These are phyloP conservation scores for Sinhomidia bicolor DNA, from an alignment of 2,888 invertebrate genomes.

Conservation along the genomic window DNA sequence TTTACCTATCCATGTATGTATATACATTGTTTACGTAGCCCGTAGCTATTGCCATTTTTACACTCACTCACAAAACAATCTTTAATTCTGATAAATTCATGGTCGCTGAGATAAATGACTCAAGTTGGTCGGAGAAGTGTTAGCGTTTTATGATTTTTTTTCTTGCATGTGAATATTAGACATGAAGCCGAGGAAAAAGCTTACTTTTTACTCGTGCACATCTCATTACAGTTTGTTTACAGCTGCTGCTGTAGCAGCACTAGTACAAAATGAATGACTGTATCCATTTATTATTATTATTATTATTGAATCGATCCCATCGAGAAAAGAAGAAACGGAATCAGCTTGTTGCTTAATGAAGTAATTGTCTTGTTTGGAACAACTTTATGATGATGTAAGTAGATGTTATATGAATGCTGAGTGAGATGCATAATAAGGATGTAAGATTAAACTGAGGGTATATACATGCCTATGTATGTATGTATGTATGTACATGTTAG, in stretches of 20 bases:
- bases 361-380: slow-evolving; percentile 40
- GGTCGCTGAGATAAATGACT: background rate
- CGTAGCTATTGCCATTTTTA: slow-evolving; percentile 23
- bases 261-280: background rate
- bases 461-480: too few species aligned
- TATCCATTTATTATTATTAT: background rate
- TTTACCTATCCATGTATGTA: background rate
- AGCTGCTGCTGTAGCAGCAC: slow-evolving; percentile 26
- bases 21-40: slow-evolving; percentile 3
- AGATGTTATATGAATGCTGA: background rate
- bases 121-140: background rate
- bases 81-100: background rate
- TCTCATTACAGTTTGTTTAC: slow-evolving; percentile 26
- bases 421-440: background rate
- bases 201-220: slow-evolving; percentile 23
- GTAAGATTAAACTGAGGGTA: background rate
- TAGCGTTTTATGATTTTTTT: background rate
- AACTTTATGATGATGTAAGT: slow-evolving; percentile 43
- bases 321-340: slow-evolving; percentile 41
- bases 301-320: background rate
- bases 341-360: slow-evolving; percentile 32
- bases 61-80: too few species aligned
- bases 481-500: background rate
- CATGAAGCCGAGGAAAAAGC: background rate
- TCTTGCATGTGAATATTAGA: background rate